These are phyloP conservation scores for Coleophora deauratella DNA, from an alignment of 2,888 invertebrate genomes.

Conservation along the genomic window DNA sequence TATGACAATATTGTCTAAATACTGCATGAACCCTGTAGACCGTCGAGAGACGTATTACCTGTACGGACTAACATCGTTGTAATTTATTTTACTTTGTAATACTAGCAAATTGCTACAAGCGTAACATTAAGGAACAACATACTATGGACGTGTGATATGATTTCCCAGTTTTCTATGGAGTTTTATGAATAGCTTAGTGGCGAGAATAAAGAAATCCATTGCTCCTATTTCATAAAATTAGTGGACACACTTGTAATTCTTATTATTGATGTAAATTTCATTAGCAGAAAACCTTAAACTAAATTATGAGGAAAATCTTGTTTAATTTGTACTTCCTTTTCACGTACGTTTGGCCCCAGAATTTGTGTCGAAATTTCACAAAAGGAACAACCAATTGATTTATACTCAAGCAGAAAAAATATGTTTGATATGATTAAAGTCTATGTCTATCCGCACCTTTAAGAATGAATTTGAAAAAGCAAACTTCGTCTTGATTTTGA, in stretches of 20 bases:
- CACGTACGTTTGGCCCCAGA: conserved; percentile 66
- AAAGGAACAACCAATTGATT: background rate
- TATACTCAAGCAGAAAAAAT: background rate
- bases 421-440: background rate
- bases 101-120: too few relatives aligned
- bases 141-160: too few relatives aligned
- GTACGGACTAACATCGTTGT: conserved; percentile 60
- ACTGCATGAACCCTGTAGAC: conserved; percentile 63
- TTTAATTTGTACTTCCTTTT: conserved; percentile 63
- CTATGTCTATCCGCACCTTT: too few relatives aligned
- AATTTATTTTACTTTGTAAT: background rate
- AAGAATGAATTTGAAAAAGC: conserved; percentile 10
- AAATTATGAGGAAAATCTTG: conserved; percentile 53
- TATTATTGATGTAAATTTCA: conserved; percentile 19
- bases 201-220: too few relatives aligned
- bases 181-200: background rate
- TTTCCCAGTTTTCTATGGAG: background rate
- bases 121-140: too few relatives aligned
- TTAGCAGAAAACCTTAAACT: conserved; percentile 46
- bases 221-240: background rate
- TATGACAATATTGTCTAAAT: conserved; percentile 41
- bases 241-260: background rate
- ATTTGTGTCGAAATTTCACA: conserved; percentile 38
- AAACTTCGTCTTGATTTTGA: conserved; percentile 16
- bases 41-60: conserved; percentile 39